Percentiles rank a stretch among this genome's conserved stretches.
Conservation (phyloP, 1,140 invertebrate genomes). For the Drosophila hydei region DNA sequence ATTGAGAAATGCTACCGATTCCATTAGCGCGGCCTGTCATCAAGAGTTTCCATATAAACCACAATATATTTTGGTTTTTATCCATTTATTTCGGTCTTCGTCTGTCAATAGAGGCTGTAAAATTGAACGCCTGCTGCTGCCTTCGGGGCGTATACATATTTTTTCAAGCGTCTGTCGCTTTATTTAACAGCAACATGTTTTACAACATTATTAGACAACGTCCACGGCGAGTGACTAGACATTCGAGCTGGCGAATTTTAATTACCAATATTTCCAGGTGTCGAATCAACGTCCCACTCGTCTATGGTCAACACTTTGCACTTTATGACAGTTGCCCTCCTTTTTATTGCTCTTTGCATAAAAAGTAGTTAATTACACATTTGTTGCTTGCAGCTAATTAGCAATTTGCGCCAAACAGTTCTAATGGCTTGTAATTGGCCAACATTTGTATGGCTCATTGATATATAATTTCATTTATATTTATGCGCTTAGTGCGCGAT, state of each 20-base stretch:
- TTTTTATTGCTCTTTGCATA: not conserved
- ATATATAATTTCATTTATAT: constrained; percentile 69
- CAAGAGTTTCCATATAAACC: constrained; percentile 14
- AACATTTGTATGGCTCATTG: constrained; percentile 58
- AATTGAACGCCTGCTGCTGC: constrained; percentile 41
- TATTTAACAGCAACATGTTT: constrained; percentile 75
- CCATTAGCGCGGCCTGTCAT: constrained; percentile 61
- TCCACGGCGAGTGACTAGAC: constrained; percentile 31
- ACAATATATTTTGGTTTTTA: constrained; percentile 4
- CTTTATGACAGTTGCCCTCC: constrained; percentile 60
- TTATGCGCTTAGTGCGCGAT: constrained; percentile 61
- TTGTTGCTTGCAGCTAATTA: constrained; percentile 72
- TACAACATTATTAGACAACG: constrained; percentile 79
- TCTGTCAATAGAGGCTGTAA: constrained; percentile 28
- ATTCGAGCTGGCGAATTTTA: constrained; percentile 63
- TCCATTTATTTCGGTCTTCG: constrained; percentile 10
- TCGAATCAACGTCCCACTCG: constrained; percentile 68
- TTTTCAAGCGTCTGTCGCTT: constrained; percentile 53
- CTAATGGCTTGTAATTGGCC: constrained; percentile 72
- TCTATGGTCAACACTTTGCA: constrained; percentile 56
- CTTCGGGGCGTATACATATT: constrained; percentile 49
- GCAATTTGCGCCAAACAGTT: constrained; percentile 68
- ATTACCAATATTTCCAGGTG: constrained; percentile 79
- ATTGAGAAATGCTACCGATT: constrained; percentile 63
- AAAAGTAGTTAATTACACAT: constrained; percentile 30